phyloP scores from a whole-genome alignment of 92 coral and sea anemone species.

The Actinernus sp. region DNA sequence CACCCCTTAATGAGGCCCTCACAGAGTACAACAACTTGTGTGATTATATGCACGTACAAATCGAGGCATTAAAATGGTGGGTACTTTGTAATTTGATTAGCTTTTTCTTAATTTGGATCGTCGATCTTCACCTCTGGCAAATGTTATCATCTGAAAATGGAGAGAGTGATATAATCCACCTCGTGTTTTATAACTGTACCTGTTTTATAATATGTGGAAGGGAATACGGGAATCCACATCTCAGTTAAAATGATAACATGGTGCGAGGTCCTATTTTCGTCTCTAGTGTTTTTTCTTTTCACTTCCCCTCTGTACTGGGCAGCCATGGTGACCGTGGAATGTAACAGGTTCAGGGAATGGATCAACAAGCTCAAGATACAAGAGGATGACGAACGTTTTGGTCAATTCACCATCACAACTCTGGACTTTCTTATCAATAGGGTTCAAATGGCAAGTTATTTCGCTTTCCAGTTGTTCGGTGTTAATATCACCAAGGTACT shows the following conservation, averaged over 20 bases:
- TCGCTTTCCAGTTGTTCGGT: constrained; percentile 47
- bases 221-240: background rate
- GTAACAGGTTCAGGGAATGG: constrained; percentile 51
- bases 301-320: constrained; percentile 48
- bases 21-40: constrained; percentile 25
- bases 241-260: constrained; percentile 12
- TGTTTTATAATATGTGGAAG: background rate
- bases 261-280: constrained; percentile 44
- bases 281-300: constrained; percentile 47
- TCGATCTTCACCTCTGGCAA: constrained; percentile 43
- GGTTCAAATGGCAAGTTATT: constrained; percentile 40
- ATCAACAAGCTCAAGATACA: constrained; percentile 9
- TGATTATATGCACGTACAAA: constrained; percentile 27
- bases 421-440: constrained; percentile 51
- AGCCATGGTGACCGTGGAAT: constrained; percentile 47
- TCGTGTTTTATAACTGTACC: constrained; percentile 45
- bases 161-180: constrained; percentile 4
- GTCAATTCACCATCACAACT: constrained; percentile 9
- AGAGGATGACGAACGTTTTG: background rate
- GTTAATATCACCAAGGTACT: constrained; percentile 21
- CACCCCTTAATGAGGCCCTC: constrained; percentile 44
- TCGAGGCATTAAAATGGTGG: constrained; percentile 49
- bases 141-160: constrained; percentile 24
- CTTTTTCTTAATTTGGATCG: constrained; percentile 39
- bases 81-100: constrained; percentile 24